Base-by-base conservation (phyloP, 2,888 invertebrate genomes). In the Lasioglossum lativentre region DNA sequence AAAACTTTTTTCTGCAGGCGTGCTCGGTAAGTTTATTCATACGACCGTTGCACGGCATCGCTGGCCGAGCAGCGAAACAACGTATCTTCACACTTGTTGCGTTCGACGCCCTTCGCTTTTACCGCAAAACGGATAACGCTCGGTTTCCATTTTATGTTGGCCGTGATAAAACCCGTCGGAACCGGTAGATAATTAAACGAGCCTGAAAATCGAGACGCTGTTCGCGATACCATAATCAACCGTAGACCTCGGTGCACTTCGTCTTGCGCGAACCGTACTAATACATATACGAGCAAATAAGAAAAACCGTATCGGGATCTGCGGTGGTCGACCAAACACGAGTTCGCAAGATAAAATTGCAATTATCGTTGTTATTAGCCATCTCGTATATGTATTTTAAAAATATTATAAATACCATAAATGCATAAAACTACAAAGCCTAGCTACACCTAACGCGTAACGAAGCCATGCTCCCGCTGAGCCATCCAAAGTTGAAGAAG, bases 31-130 rank as follows among this genome's bases (percentile, higher is more conserved):
- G 42, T 73, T 78, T 78, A 78, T 78, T 59, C 70, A 34, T 70
- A 30, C 68, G 56, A 38, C 73, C 52, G 63, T 70, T 47, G 45
- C 52, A 47, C 70, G 40, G 42, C 40, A 72, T 72, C 56, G 38
- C 38, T n/a, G 6, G 68, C 40, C 27, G 90, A 92, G 91, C 90
- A 91, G 90, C 89, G 91, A 90, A 91, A 92, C 91, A 92, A 93
- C 90, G 90, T 92, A 91, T 90, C 92, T 92, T 92, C 91, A 85
- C 92, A 93, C 93, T 93, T 93, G 93, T 93, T 93, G 93, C 93
- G 89, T 91, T 89, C 90, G 86, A 89, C 90, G 89, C 89, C 89
- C 85, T 88, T 86, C 85, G 83, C 83, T 80, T 88, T 89, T 86
- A 80, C 76, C 77, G 47, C 45, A 75, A 71, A 79, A 73, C 80